Evolutionary conservation across 2,113 vertebrate genomes (phyloP), one percentile per base, ranked within the genome.

Genomic region (Forbesichthys agassizii): DNA sequence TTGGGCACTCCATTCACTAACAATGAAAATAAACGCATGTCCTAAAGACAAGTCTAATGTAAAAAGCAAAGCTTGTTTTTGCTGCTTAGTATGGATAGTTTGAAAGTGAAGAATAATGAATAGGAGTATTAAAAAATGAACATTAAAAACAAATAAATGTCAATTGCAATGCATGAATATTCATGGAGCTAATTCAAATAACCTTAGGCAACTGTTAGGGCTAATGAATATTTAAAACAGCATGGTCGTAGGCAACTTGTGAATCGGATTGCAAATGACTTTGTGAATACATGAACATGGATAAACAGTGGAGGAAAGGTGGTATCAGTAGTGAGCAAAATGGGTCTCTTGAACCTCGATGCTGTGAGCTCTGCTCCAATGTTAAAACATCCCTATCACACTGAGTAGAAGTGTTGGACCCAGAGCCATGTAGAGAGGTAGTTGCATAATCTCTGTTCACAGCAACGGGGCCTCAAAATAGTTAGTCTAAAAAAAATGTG

Each of bases 111-210:
- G 69, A 82, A 79, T 84, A 89, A 90, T 88, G 81, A 91, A 90
- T 78, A 87, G 48, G 60, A 84, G 75, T 83, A 87, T 88, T 89
- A 86, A 86, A 65, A 75, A 82, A 89, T 77, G 85, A 88, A 80
- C 88, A 86, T 90, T 89, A 89, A 88, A 92, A 91, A 91, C 91
- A 92, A 91, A 90, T 81, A 86, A 86, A 79, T 88, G 84, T 89
- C 86, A 83, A 90, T 88, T 84, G 80, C 71, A 20, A 27, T 33
- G 66, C 80, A 89, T 92, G 90, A 91, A 92, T 92, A 91, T 91
- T 87, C 91, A 91, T 88, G 78, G 2, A 0, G 13, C 83, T 89
- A 89, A 91, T 91, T 91, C 90, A 91, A 91, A 92, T 88, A 89
- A 91, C 90, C 89, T 88, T 86, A 87, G 86, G 91, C 88, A 66